Percentiles rank a stretch among this genome's conserved stretches.
Evolutionary conservation across 1,140 invertebrate species (phyloP).

Genomic region (Bombyx mandarina): DNA sequence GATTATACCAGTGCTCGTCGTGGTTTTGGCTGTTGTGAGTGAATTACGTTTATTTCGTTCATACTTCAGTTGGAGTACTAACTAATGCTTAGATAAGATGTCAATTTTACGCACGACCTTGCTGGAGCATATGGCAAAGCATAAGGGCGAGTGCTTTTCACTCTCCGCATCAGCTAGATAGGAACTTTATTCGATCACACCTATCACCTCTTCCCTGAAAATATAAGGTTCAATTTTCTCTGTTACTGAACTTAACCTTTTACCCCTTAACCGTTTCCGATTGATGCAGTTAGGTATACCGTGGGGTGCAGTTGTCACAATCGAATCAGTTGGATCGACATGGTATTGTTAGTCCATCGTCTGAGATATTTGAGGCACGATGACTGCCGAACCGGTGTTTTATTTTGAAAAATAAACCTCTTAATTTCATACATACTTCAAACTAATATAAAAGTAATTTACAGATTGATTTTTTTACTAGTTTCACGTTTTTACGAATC

Average conservation of each 20-base stretch:
- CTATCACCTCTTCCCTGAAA: no score
- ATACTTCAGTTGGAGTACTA: neutral
- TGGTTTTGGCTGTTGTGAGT: slow-evolving; percentile 49
- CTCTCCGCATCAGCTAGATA: neutral
- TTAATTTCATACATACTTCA: neutral
- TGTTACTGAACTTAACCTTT: no score
- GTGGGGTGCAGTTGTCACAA: no score
- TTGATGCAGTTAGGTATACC: no score
- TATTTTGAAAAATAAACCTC: no score
- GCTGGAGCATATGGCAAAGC: neutral
- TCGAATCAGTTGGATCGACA: no score
- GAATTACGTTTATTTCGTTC: neutral
- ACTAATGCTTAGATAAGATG: neutral
- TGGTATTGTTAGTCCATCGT: no score
- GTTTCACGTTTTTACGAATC: neutral
- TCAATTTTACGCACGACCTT: neutral
- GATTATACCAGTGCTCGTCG: slow-evolving; percentile 47
- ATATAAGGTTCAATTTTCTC: no score
- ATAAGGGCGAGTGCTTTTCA: neutral
- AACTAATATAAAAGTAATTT: neutral
- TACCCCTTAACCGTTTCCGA: no score
- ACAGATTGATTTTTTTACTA: neutral
- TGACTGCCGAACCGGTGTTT: no score
- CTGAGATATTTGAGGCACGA: no score
- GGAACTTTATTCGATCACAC: no score